Conservation (phyloP, 2,113 vertebrate genomes). For the Urocynchramus pylzowi region DNA sequence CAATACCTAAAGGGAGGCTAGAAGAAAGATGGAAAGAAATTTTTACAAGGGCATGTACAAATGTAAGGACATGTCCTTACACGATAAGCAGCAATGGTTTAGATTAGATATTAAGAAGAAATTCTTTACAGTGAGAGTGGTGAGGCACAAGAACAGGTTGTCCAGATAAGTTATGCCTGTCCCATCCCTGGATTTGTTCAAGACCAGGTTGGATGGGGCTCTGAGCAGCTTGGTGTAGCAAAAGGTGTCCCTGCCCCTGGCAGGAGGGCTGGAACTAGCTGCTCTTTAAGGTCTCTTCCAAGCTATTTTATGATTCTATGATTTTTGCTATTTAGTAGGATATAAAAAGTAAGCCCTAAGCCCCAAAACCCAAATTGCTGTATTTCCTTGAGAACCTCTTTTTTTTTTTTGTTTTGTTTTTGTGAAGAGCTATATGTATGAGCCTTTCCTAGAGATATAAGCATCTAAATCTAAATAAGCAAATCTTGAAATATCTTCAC, state of each 20-base stretch:
- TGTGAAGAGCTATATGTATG: neutral
- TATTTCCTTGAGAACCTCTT: neutral
- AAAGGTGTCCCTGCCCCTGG: neutral
- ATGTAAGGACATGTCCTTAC: neutral
- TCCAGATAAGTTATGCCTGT: neutral
- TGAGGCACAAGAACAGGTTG: neutral
- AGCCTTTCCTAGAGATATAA: neutral
- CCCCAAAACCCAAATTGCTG: neutral
- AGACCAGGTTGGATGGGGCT: neutral
- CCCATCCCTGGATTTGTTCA: neutral
- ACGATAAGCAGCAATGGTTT: accelerated
- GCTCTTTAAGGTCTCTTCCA: neutral
- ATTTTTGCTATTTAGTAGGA: neutral
- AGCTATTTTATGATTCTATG: neutral
- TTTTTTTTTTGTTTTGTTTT: neutral
- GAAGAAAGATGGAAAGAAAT: neutral
- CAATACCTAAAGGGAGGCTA: neutral
- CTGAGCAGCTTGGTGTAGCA: neutral
- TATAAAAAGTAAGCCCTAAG: neutral
- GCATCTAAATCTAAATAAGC: neutral
- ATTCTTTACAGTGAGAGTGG: neutral
- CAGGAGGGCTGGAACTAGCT: too few species aligned
- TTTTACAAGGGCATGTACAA: neutral
- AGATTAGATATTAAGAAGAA: neutral
- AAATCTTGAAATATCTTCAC: neutral